Evolutionary conservation across 2,888 invertebrate genomes (phyloP), one percentile per base, ranked within the genome.

Genomic region (Atethmia centrago): DNA sequence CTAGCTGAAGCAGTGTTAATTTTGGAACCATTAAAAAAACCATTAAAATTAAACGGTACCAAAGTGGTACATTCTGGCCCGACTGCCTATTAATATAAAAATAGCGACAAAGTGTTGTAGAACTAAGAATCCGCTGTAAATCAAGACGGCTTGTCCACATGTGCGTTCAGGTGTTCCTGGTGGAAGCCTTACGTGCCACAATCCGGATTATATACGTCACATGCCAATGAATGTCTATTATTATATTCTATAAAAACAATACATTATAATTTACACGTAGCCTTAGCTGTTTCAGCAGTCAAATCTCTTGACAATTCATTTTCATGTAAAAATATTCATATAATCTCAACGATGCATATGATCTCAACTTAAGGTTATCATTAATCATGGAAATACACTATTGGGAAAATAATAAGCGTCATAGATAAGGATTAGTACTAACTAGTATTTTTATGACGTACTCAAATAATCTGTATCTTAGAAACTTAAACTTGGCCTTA

Each of bases 121-220:
- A 19, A 14, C 56, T 25, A 47, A 71, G 75, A 75, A 84, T 79
- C 74, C 53, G 31, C 19, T 25, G 56, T 74, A 74, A 84, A 85
- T 87, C 80, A 83, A 79, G 77, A 67, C 62, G 25, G 61, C 47
- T 76, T 80, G 66, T 47, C 77, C 71, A 82, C 83, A 80, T 83
- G 87, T 84, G 83, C 75, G 83, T 63, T 82, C 75, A 78, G 67
- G 81, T 75, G 85, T 68, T 74, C 76, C 76, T 74, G 71, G 79
- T 73, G 71, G 89, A 90, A 90, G 79, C 90, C 90, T 79, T 88
- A 81, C 71, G 77, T 71, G 78, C 70, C 66, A 80, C 74, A 83
- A 88, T 87, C 88, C 86, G 85, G 80, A 86, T 89, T 87, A 86
- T 62, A 42, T 16, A 71, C 68, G 74, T 87, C 87, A 90, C 85